Evolutionary conservation across 2,797 vertebrate genomes (phyloP).

Genomic region (Salarias fasciatus): DNA sequence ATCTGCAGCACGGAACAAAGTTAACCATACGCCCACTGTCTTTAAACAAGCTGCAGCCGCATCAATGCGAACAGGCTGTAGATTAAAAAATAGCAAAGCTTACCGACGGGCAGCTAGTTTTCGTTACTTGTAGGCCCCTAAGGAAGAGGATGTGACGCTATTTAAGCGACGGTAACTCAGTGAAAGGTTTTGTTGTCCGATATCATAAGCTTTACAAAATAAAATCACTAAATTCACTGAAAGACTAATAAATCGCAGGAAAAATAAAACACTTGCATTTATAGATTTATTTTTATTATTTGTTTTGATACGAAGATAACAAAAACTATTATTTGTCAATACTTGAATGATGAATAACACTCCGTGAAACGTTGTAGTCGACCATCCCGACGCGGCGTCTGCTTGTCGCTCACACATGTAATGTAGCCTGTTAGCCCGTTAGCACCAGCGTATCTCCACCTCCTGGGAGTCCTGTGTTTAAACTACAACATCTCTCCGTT

Average conservation of each 20-base stretch:
- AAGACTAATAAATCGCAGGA: too few relatives aligned
- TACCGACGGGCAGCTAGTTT: conserved; percentile 65
- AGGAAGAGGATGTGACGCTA: conserved; percentile 81
- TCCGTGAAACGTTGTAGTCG: conserved; percentile 45
- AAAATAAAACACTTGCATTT: too few relatives aligned
- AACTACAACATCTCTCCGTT: too few relatives aligned
- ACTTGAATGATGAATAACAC: conserved; percentile 3
- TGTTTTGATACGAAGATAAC: too few relatives aligned
- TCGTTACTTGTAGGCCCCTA: conserved; percentile 76
- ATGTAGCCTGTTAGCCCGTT: conserved; percentile 34
- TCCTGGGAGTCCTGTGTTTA: background rate
- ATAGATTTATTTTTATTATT: too few relatives aligned
- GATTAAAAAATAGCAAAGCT: conserved; percentile 29
- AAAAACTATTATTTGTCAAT: too few relatives aligned
- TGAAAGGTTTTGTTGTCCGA: conserved; percentile 26
- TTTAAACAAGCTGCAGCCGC: background rate
- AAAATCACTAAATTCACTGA: too few relatives aligned
- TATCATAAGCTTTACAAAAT: too few relatives aligned
- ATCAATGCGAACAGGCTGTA: background rate
- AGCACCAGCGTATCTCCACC: conserved; percentile 17
- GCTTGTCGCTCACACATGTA: conserved; percentile 64
- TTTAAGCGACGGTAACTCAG: conserved; percentile 45
- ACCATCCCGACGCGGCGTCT: conserved; percentile 40
- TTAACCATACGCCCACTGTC: background rate
- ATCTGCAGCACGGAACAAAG: conserved; percentile 5